Conservation (phyloP, 1,140 invertebrate species). For the Drosophila pseudoananassae region DNA sequence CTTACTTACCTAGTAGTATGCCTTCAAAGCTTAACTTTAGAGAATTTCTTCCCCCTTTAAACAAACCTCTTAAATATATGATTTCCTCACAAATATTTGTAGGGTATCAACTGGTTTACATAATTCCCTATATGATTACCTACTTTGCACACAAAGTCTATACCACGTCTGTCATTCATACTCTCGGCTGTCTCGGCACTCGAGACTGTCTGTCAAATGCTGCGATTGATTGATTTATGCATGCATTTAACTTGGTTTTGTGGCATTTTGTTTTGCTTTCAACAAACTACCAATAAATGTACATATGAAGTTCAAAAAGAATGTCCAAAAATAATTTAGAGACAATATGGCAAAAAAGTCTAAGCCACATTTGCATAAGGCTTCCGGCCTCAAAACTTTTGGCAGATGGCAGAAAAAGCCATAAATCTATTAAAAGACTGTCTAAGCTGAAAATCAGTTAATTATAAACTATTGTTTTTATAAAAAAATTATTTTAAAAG, state of each 20-base stretch:
- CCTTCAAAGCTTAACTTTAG: too few relatives aligned
- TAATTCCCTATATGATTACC: conserved; percentile 12
- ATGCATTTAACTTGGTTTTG: conserved; percentile 61
- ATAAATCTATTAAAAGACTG: not conserved
- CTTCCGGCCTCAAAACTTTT: conserved; percentile 30
- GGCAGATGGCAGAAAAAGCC: not conserved
- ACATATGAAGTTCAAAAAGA: conserved; percentile 28
- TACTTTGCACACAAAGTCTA: conserved; percentile 39
- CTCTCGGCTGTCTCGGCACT: conserved; percentile 32
- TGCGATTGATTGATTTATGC: conserved; percentile 74
- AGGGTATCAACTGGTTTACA: conserved; percentile 25
- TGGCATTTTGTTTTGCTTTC: conserved; percentile 38
- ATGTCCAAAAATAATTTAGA: conserved; percentile 15
- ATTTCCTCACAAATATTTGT: not conserved
- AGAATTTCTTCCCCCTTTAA: too few relatives aligned
- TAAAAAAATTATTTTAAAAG: conserved; percentile 14
- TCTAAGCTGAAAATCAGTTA: not conserved
- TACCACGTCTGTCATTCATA: conserved; percentile 52
- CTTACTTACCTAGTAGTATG: too few relatives aligned
- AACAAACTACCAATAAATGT: conserved; percentile 47
- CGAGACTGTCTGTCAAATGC: conserved; percentile 68
- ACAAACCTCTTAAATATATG: not conserved
- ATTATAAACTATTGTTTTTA: conserved; percentile 19
- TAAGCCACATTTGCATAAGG: conserved; percentile 19
- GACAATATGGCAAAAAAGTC: conserved; percentile 4